A percentile compares a stretch with the other conserved stretches of the same genome.
These are phyloP conservation scores for Heterotis niloticus DNA, from an alignment of 2,113 vertebrate species.

Conservation along the genomic window DNA sequence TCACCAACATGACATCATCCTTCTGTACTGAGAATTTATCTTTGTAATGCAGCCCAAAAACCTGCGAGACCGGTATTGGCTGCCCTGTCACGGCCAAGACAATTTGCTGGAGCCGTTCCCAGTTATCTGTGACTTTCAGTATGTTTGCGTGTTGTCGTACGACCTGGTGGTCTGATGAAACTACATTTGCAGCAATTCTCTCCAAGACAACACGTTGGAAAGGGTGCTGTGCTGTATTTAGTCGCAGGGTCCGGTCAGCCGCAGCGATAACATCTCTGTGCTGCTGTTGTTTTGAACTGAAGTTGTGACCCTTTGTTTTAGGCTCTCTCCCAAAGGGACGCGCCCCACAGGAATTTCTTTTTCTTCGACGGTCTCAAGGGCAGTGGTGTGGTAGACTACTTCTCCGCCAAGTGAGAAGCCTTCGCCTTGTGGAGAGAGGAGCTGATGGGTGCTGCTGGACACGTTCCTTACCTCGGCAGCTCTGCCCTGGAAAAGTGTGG, in stretches of 20 bases:
- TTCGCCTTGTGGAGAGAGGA: background rate
- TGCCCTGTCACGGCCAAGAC: constrained; percentile 1
- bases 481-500: background rate
- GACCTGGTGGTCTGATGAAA: background rate
- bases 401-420: constrained; percentile 67
- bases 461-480: background rate
- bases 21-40: background rate
- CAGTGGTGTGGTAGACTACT: constrained; percentile 78
- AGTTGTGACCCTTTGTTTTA: constrained; percentile 38
- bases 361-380: constrained; percentile 87
- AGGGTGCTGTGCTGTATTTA: background rate
- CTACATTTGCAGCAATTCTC: background rate
- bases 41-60: background rate
- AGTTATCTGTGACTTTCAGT: constrained; percentile 8
- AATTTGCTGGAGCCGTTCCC: background rate
- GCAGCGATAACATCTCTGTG: background rate
- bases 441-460: background rate
- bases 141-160: background rate
- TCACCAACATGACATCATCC: background rate
- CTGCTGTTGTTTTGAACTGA: background rate
- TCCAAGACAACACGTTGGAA: background rate
- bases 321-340: constrained; percentile 86
- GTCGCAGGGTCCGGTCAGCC: background rate
- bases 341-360: constrained; percentile 89
- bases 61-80: background rate